A percentile compares a stretch with the other conserved stretches of the same genome.
These are phyloP conservation scores for Amblyraja radiata DNA, from an alignment of 2,797 vertebrate species.

Conservation along the genomic window DNA sequence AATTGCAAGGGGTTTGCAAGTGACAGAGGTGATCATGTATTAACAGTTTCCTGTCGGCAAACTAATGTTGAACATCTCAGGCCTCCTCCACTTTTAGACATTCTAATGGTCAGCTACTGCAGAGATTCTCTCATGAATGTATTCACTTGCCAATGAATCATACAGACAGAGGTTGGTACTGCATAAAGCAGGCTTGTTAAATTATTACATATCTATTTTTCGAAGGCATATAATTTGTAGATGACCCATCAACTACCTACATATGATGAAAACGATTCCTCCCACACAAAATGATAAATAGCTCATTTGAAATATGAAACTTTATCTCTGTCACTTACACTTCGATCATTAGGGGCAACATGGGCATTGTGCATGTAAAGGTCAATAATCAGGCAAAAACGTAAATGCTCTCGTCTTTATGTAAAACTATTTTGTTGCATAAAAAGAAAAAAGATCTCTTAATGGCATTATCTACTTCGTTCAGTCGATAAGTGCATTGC, in stretches of 20 bases:
- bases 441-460: constrained; percentile 35
- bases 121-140: constrained; percentile 42
- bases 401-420: constrained; percentile 45
- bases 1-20: constrained; percentile 43
- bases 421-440: constrained; percentile 40
- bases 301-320: constrained; percentile 40
- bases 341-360: constrained; percentile 45
- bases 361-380: constrained; percentile 21
- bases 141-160: constrained; percentile 38
- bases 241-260: constrained; percentile 2
- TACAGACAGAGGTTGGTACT: background rate
- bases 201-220: background rate
- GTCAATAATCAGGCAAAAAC: background rate
- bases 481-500: background rate
- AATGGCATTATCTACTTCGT: background rate
- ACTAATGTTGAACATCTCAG: constrained; percentile 41
- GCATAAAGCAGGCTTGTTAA: constrained; percentile 16
- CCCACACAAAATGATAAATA: constrained; percentile 16
- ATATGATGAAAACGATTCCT: background rate
- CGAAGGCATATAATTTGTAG: background rate
- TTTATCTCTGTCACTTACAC: constrained; percentile 41
- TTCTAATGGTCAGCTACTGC: constrained; percentile 42
- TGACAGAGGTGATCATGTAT: constrained; percentile 31
- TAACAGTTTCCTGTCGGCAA: constrained; percentile 40
- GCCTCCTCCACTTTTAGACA: constrained; percentile 42